Conservation (phyloP, 2,797 vertebrate genomes). For the Manis javanica region DNA sequence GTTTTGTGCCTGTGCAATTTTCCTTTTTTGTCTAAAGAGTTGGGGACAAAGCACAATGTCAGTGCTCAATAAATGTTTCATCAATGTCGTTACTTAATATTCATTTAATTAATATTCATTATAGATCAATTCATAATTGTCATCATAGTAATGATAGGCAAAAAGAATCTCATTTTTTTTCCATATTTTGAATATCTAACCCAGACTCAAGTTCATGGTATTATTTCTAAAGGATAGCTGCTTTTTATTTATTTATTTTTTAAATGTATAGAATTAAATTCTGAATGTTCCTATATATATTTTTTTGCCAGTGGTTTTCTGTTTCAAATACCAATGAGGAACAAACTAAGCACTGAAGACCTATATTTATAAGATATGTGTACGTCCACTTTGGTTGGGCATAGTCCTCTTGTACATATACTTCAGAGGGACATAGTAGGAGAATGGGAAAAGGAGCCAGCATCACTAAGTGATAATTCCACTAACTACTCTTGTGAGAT, state of each 20-base stretch:
- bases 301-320: neutral
- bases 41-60: slow-evolving; percentile 70
- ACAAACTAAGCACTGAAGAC: neutral
- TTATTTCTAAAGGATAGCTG: slow-evolving; percentile 17
- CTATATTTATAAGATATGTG: neutral
- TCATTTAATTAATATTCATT: slow-evolving; percentile 85
- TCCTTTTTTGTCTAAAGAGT: slow-evolving; percentile 62
- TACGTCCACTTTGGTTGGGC: neutral
- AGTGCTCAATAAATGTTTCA: slow-evolving; percentile 82
- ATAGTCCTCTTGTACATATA: neutral
- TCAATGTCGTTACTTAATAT: slow-evolving; percentile 83
- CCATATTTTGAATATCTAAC: slow-evolving; percentile 71
- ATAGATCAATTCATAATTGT: slow-evolving; percentile 83
- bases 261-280: neutral
- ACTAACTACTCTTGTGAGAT: neutral
- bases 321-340: neutral
- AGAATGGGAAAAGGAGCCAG: neutral
- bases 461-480: neutral
- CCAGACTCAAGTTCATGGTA: slow-evolving; percentile 39
- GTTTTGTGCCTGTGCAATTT: slow-evolving; percentile 44
- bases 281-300: neutral
- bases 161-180: slow-evolving; percentile 70
- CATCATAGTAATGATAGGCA: slow-evolving; percentile 79
- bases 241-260: slow-evolving; percentile 60
- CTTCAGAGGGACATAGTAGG: neutral